Percentiles rank a stretch among this genome's conserved stretches.
Conservation (phyloP, 2,113 vertebrate genomes). For the Mesocricetus auratus region DNA sequence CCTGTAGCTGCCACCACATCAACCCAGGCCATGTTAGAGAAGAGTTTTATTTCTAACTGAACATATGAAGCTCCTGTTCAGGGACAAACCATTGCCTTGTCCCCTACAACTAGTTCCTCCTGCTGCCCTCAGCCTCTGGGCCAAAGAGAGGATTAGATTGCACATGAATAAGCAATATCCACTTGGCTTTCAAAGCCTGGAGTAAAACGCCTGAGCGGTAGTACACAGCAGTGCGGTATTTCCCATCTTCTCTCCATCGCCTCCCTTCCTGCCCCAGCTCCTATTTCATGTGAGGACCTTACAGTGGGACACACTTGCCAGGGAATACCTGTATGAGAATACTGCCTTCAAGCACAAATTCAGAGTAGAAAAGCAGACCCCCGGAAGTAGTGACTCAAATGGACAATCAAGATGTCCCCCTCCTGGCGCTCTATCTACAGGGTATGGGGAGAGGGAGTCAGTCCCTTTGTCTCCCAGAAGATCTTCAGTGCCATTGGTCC, state of each 20-base stretch:
- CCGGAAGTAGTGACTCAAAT: background rate
- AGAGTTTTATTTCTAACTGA: background rate
- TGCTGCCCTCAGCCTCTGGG: background rate
- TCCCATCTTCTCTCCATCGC: background rate
- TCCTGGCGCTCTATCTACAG: background rate
- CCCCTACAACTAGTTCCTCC: background rate
- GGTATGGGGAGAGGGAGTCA: background rate
- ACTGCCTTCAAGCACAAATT: constrained; percentile 12
- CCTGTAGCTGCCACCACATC: background rate
- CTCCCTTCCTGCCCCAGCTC: background rate
- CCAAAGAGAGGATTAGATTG: background rate
- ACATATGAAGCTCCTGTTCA: background rate
- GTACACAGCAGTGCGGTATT: constrained; percentile 58
- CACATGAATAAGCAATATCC: constrained; percentile 65
- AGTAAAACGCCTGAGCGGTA: constrained; percentile 71
- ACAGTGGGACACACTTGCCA: constrained; percentile 4
- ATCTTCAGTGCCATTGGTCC: background rate
- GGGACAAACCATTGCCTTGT: background rate
- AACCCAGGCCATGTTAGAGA: background rate
- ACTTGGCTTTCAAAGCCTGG: background rate
- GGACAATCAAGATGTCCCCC: background rate
- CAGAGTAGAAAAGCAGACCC: constrained; percentile 8
- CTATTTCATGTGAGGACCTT: constrained; percentile 19
- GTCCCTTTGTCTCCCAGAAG: background rate
- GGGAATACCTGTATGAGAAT: constrained; percentile 20